A percentile compares a stretch with the other conserved stretches of the same genome.
Conservation (phyloP, 2,888 invertebrate species). For the Volucella bombylans region DNA sequence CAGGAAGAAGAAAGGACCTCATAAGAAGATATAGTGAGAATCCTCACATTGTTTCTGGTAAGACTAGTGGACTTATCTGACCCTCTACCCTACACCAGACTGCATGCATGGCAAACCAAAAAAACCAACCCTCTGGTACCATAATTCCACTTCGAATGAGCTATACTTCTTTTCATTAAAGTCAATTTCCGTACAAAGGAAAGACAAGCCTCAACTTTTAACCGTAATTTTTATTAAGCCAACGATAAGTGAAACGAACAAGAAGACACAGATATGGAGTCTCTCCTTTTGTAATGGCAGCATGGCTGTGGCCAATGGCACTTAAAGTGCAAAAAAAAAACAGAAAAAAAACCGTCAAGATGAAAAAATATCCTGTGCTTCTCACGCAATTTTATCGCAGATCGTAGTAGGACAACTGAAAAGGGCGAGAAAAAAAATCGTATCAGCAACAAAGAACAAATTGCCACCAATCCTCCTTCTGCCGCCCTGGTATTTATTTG, state of each 20-base stretch:
- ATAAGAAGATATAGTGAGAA: too few relatives aligned
- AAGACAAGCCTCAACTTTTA: constrained; percentile 55
- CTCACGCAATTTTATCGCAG: constrained; percentile 42
- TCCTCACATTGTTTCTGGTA: too few relatives aligned
- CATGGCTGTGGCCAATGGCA: constrained; percentile 48
- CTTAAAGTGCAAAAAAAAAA: constrained; percentile 40
- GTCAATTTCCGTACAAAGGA: constrained; percentile 54
- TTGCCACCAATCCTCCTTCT: constrained; percentile 44
- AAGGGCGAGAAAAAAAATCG: not conserved
- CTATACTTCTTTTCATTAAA: constrained; percentile 66
- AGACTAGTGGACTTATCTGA: too few relatives aligned
- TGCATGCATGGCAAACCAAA: not conserved
- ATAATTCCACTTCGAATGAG: constrained; percentile 65
- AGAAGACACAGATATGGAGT: not conserved
- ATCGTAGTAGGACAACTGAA: not conserved
- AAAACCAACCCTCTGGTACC: constrained; percentile 18
- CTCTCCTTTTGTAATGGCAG: constrained; percentile 24
- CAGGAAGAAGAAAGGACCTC: too few relatives aligned
- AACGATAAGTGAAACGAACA: constrained; percentile 52
- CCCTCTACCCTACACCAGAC: too few relatives aligned
- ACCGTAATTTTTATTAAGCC: constrained; percentile 43
- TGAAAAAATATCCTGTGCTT: constrained; percentile 8
- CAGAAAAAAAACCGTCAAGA: not conserved
- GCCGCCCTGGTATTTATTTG: constrained; percentile 35
- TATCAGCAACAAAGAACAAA: constrained; percentile 59